phyloP scores from a whole-genome alignment of 1,140 invertebrate genomes.

The Apis dorsata region DNA sequence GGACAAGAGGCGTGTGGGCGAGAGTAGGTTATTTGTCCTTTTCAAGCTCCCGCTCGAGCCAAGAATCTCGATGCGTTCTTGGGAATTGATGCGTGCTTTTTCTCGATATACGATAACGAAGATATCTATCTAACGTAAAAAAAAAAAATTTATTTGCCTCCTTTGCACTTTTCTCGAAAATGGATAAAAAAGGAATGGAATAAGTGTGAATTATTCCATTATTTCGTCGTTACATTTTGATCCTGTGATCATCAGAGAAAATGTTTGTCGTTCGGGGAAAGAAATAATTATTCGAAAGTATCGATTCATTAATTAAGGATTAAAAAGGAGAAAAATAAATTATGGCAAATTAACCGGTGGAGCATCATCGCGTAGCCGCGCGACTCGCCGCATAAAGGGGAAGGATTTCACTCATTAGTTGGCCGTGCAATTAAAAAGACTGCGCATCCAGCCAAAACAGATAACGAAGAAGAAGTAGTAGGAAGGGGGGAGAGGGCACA shows the following conservation, averaged over 20 bases:
- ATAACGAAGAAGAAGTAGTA: constrained; percentile 70
- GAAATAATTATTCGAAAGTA: no score
- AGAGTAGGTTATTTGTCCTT: constrained; percentile 57
- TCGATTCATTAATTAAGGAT: no score
- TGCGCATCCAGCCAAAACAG: constrained; percentile 73
- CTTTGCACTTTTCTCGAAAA: no score
- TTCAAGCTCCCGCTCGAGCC: constrained; percentile 9
- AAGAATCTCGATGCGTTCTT: constrained; percentile 2
- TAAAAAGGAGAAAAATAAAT: no score
- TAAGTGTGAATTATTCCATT: no score
- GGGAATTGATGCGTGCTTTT: not conserved
- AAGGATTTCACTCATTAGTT: constrained; percentile 76
- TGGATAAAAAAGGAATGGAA: no score
- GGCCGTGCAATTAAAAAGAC: constrained; percentile 77
- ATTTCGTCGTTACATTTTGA: no score
- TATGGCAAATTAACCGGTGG: constrained; percentile 63
- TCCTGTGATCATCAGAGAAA: no score
- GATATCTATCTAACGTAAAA: no score
- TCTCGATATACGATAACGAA: not conserved
- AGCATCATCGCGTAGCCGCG: constrained; percentile 50
- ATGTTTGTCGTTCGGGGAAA: no score
- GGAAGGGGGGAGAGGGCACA: constrained; percentile 35
- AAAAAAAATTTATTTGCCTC: no score
- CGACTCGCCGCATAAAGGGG: constrained; percentile 57
- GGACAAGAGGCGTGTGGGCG: constrained; percentile 43